Evolutionary conservation across 2,113 vertebrate species (phyloP).

Genomic region (Craseonycteris thonglongyai): DNA sequence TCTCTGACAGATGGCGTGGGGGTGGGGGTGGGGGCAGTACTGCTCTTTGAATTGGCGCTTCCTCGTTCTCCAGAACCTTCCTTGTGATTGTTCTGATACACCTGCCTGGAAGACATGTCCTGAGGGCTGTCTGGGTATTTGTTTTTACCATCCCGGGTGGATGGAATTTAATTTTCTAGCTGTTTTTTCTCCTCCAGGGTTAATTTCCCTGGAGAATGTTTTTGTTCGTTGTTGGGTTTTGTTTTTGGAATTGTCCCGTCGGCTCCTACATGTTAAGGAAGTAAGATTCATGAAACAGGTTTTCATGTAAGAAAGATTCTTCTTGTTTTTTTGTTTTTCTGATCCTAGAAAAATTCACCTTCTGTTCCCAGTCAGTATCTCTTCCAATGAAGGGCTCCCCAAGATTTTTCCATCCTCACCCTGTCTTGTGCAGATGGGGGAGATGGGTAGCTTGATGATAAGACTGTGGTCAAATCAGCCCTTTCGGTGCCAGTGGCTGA

Average conservation of each 20-base stretch:
- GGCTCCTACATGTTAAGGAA: constrained; percentile 19
- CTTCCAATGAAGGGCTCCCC: neutral
- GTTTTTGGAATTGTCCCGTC: constrained; percentile 40
- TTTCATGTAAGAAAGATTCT: constrained; percentile 1
- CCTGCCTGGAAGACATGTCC: constrained; percentile 18
- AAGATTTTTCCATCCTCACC: neutral
- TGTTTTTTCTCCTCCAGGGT: constrained; percentile 17
- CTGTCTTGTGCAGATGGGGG: no score
- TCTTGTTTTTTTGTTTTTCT: neutral
- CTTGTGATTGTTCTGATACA: neutral
- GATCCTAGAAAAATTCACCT: neutral
- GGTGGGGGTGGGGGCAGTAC: neutral
- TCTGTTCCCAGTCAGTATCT: neutral
- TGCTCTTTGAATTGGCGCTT: neutral
- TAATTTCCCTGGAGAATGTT: constrained; percentile 41
- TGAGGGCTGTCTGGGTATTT: neutral
- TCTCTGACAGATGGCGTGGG: neutral
- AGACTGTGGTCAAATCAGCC: neutral
- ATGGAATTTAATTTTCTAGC: constrained; percentile 42
- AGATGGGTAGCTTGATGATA: accelerated
- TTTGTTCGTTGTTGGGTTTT: constrained; percentile 51
- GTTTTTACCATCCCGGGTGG: neutral
- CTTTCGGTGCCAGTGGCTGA: neutral
- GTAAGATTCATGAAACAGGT: neutral
- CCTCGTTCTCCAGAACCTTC: constrained; percentile 5